Evolutionary conservation across 2,888 invertebrate species (phyloP).

Genomic region (Loripinus fragilis): DNA sequence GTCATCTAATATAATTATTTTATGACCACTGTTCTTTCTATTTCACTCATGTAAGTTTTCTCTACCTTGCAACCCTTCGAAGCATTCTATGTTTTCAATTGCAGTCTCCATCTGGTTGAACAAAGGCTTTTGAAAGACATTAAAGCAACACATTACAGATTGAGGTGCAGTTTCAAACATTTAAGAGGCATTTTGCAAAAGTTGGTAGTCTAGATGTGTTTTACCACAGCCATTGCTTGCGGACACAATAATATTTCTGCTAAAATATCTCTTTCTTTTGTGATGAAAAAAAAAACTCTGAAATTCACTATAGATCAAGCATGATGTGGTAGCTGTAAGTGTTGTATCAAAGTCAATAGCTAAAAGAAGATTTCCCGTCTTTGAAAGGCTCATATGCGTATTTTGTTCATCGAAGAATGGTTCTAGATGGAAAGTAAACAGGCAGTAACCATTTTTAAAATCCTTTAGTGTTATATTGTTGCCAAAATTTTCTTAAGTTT

Average conservation of each 20-base stretch:
- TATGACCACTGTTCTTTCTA: not conserved
- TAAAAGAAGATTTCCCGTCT: conserved; percentile 7
- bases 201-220: not conserved
- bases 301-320: not conserved
- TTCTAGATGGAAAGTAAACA: conserved; percentile 12
- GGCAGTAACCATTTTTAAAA: not conserved
- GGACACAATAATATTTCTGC: not conserved
- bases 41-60: not conserved
- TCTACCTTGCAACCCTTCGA: not conserved
- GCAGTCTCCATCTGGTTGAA: not conserved
- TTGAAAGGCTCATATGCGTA: not conserved
- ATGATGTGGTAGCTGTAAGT: not conserved
- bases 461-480: not conserved
- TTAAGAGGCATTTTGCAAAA: not conserved
- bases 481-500: not conserved
- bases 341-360: not conserved
- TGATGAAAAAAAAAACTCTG: not conserved
- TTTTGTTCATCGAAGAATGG: not conserved
- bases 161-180: not conserved
- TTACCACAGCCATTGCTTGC: not conserved
- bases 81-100: not conserved
- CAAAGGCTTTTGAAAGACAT: not conserved
- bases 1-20: not conserved
- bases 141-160: not conserved
- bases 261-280: conserved; percentile 9